A percentile compares a stretch with the other conserved stretches of the same genome.
These are phyloP conservation scores for Liparis tanakae DNA, from an alignment of 2,797 vertebrate species.

Conservation along the genomic window DNA sequence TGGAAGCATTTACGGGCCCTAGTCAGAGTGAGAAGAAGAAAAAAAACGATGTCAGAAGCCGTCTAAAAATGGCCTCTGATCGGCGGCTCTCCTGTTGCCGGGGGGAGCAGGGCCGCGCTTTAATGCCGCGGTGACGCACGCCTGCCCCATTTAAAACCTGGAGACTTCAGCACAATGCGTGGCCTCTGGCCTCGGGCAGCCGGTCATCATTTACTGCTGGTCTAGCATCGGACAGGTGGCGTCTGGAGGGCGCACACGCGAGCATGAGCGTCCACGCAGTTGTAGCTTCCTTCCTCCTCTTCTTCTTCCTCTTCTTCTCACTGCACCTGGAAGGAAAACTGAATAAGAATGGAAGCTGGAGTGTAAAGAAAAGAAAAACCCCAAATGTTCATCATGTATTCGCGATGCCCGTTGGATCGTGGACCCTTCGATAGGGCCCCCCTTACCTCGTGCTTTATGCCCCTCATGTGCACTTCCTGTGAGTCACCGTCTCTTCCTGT, in stretches of 20 bases:
- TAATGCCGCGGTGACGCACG: slow-evolving; percentile 59
- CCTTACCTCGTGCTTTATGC: slow-evolving; percentile 43
- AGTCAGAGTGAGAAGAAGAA: slow-evolving; percentile 30
- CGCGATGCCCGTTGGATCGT: slow-evolving; percentile 4
- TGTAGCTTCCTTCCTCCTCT: not conserved
- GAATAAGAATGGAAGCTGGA: not conserved
- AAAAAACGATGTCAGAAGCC: slow-evolving; percentile 41
- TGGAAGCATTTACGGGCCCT: slow-evolving; percentile 32
- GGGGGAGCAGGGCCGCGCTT: slow-evolving; percentile 41
- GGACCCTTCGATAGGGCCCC: not conserved
- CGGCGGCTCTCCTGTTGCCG: slow-evolving; percentile 58
- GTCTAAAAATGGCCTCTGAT: slow-evolving; percentile 66
- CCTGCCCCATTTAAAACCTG: slow-evolving; percentile 63
- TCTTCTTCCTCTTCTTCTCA: not conserved
- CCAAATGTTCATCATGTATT: not conserved
- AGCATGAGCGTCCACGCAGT: slow-evolving; percentile 35
- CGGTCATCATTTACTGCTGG: slow-evolving; percentile 58
- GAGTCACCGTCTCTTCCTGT: slow-evolving; percentile 75
- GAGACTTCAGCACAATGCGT: slow-evolving; percentile 64
- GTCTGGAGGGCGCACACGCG: slow-evolving; percentile 48
- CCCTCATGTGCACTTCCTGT: slow-evolving; percentile 71
- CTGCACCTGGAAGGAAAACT: not conserved
- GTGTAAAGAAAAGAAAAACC: not conserved
- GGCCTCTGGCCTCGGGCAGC: slow-evolving; percentile 46
- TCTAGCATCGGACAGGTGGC: slow-evolving; percentile 35